Conservation (phyloP, 2,113 vertebrate species). For the Ginglymostoma cirratum region DNA sequence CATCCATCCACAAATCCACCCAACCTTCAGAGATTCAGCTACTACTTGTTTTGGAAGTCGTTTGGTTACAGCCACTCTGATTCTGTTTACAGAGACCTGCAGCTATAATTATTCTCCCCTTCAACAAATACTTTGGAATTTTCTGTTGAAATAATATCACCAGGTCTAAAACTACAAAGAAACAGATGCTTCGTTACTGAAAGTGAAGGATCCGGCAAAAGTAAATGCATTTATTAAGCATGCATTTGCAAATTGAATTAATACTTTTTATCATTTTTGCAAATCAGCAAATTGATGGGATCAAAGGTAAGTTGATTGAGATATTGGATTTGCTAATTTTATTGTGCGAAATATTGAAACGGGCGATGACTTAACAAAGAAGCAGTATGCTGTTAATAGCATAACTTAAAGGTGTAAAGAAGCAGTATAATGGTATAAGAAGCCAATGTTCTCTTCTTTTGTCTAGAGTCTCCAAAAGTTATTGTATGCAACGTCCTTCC, state of each 20-base stretch:
- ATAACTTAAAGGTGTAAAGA: background rate
- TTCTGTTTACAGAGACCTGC: background rate
- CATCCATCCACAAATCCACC: background rate
- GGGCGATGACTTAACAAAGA: background rate
- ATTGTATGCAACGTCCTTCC: background rate
- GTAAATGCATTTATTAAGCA: conserved; percentile 44
- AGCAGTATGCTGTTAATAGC: background rate
- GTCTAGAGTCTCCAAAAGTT: background rate
- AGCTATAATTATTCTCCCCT: background rate
- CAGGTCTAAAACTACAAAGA: background rate
- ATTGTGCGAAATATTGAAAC: background rate
- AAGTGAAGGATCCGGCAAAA: background rate
- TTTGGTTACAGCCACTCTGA: background rate
- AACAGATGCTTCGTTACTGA: background rate
- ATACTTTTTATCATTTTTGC: conserved; percentile 57
- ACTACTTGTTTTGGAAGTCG: background rate
- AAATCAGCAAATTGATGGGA: conserved; percentile 58
- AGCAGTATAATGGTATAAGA: background rate
- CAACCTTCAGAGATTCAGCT: background rate
- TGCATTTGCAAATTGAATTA: conserved; percentile 63
- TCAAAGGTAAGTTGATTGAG: conserved; percentile 67
- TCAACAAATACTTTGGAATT: no score
- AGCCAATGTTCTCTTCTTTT: background rate
- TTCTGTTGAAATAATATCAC: background rate
- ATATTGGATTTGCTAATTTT: background rate